Evolutionary conservation across 2,797 vertebrate species (phyloP), one percentile per base, ranked within the genome.

Genomic region (Neosalanx taihuensis): DNA sequence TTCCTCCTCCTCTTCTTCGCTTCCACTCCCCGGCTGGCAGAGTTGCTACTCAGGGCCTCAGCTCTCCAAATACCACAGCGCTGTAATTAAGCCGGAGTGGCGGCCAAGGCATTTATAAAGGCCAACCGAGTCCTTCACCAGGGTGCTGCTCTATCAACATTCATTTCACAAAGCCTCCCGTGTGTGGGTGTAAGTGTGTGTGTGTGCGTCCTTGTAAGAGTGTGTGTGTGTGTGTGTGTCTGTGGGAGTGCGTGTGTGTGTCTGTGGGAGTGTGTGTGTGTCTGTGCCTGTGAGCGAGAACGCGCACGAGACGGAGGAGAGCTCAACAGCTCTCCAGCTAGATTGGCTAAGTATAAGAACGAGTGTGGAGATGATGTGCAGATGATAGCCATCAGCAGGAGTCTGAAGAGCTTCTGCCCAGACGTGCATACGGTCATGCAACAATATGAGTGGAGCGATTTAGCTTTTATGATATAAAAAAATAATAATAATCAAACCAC

Each of bases 61-160:
- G 35, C 76, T 56, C 49, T 75, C 58, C 56, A 71, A 76, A 83
- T 71, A 68, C 72, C 69, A 71, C 26, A 4, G 56, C 12, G 4
- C 56, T 17, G 72, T 67, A 59, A 77, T 80, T 75, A 80, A 69
- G 57, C 15, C 69, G 17, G 57, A 74, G 60, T 31, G 63, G 46
- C 57, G 10, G 71, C 30, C 53, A 49, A 37, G 70, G 58, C 78
- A 72, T 79, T 77, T 80, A 57, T 65, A 80, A 82, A 82, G 81
- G 81, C 71, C 72, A 69, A 63, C 17, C 65, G 31, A 10, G 23
- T 30, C 26, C 63, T 72, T 72, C 58, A 64, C 30, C 57, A 71
- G 73, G 9, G 33, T 13, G 20, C 59, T 57, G 3, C 15, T 66
- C 61, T 30, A 61, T 73, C 74, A 67, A 23, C 53, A 37, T 59